Evolutionary conservation across 2,888 invertebrate species (phyloP).

Genomic region (Julus scanicus): DNA sequence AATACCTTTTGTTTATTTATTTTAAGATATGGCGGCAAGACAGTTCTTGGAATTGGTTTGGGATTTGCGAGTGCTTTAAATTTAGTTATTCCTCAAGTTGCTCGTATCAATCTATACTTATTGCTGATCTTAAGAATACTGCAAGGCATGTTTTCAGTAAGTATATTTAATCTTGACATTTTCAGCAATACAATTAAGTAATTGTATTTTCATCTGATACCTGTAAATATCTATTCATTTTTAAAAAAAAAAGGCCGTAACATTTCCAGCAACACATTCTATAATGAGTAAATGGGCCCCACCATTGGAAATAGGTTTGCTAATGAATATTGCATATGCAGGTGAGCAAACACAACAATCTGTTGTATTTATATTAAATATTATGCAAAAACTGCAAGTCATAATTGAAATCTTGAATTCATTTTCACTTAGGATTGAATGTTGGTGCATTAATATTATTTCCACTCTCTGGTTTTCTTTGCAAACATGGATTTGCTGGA

Average conservation of each 20-base stretch:
- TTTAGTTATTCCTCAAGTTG: constrained; percentile 68
- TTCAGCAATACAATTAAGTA: neutral
- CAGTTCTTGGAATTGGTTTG: constrained; percentile 65
- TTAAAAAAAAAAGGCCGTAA: constrained; percentile 63
- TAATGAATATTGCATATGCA: constrained; percentile 61
- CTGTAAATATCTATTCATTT: neutral
- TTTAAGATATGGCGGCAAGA: constrained; percentile 63
- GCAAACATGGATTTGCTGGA: constrained; percentile 69
- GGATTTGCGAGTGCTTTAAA: constrained; percentile 65
- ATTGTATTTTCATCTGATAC: neutral
- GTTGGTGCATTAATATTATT: constrained; percentile 66
- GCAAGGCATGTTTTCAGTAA: constrained; percentile 69
- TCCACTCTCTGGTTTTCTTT: constrained; percentile 71
- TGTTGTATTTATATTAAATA: neutral
- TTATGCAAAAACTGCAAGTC: neutral
- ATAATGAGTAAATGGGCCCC: constrained; percentile 70
- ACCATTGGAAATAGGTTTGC: constrained; percentile 66
- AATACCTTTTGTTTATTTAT: neutral
- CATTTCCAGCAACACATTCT: constrained; percentile 69
- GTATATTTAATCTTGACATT: constrained; percentile 57
- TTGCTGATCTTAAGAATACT: constrained; percentile 66
- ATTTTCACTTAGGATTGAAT: constrained; percentile 6
- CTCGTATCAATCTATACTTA: constrained; percentile 65
- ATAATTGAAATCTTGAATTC: neutral
- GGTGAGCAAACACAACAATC: constrained; percentile 58